Percentiles rank a stretch among this genome's conserved stretches.
Conservation (phyloP, 2,797 vertebrate genomes). For the Bradypodion ventrale region DNA sequence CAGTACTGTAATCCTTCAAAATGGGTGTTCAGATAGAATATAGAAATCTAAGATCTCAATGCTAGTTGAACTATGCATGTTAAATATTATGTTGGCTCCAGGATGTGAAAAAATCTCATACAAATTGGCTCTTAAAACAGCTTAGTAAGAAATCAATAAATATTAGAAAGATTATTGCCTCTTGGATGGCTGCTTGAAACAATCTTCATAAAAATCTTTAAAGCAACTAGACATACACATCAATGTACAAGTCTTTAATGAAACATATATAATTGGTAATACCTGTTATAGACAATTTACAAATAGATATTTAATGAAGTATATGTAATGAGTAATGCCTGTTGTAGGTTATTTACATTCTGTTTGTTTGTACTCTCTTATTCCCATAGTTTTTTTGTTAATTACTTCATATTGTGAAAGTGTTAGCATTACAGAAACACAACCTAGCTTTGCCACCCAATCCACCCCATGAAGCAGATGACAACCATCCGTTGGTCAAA, state of each 20-base stretch:
- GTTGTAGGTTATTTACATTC: too few species aligned
- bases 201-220: slow-evolving; percentile 68
- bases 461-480: too few species aligned
- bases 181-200: slow-evolving; percentile 66
- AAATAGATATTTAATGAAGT: too few species aligned
- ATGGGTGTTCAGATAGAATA: neutral
- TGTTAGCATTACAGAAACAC: neutral
- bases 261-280: slow-evolving; percentile 53
- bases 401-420: neutral
- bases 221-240: slow-evolving; percentile 55
- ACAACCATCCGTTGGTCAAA: too few species aligned
- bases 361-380: neutral
- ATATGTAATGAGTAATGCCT: too few species aligned
- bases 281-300: slow-evolving; percentile 41
- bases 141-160: slow-evolving; percentile 60
- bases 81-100: neutral
- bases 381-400: slow-evolving; percentile 9
- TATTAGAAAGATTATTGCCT: slow-evolving; percentile 64
- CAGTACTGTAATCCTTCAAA: neutral
- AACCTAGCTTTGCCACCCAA: too few species aligned
- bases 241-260: slow-evolving; percentile 65
- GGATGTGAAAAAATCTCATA: neutral
- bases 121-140: slow-evolving; percentile 19
- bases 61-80: neutral
- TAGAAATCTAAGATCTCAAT: neutral